A percentile compares a stretch with the other conserved stretches of the same genome.
These are phyloP conservation scores for Coelogynopora nodosa DNA, from an alignment of 2,888 invertebrate genomes.

Conservation along the genomic window DNA sequence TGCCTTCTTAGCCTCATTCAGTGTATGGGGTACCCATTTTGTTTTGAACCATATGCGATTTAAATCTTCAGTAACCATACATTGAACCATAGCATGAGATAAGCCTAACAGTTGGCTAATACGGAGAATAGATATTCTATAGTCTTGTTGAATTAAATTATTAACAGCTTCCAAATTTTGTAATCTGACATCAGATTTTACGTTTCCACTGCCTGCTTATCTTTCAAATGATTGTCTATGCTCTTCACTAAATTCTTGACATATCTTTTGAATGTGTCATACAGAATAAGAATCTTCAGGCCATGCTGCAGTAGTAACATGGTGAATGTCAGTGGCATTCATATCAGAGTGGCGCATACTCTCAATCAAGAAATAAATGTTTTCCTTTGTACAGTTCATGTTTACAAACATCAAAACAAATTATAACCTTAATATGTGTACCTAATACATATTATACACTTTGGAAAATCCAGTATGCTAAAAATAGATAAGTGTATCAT, in stretches of 20 bases:
- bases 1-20: slow-evolving; percentile 52
- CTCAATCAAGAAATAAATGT: background rate
- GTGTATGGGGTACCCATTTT: slow-evolving; percentile 66
- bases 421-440: background rate
- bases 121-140: background rate
- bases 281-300: background rate
- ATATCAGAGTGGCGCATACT: background rate
- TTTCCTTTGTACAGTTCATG: background rate
- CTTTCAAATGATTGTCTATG: background rate
- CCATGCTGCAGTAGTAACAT: background rate
- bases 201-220: background rate
- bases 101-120: background rate
- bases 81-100: background rate
- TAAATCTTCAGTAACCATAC: background rate
- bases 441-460: background rate
- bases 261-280: too few species aligned
- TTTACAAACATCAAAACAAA: background rate
- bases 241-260: background rate
- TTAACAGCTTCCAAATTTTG: background rate
- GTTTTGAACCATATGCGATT: background rate
- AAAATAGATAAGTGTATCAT: background rate
- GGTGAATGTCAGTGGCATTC: background rate
- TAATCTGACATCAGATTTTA: background rate
- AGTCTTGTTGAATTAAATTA: background rate
- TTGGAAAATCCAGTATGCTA: background rate